Evolutionary conservation across 2,113 vertebrate species (phyloP).

Genomic region (Cyanoliseus patagonus): DNA sequence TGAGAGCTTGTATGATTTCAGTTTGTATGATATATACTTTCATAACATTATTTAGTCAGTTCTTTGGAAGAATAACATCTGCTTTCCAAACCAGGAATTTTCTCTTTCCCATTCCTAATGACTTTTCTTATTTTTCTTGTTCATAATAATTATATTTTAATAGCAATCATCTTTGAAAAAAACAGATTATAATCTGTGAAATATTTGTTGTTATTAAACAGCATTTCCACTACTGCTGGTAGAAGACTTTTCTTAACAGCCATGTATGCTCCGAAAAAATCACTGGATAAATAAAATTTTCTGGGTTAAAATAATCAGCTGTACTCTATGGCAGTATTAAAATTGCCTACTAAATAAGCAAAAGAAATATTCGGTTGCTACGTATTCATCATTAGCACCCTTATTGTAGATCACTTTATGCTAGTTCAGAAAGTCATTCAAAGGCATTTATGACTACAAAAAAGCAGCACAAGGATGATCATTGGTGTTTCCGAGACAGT

Average conservation of each 20-base stretch:
- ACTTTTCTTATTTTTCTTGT: background rate
- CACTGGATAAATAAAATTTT: background rate
- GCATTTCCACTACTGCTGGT: background rate
- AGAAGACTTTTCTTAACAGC: background rate
- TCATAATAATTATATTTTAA: background rate
- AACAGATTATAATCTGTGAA: background rate
- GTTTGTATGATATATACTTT: background rate
- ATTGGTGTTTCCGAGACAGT: background rate
- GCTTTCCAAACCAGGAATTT: background rate
- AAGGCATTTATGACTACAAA: background rate
- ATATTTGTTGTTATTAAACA: background rate
- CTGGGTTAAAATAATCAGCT: background rate
- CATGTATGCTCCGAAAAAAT: background rate
- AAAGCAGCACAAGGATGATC: background rate
- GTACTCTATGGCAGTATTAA: background rate
- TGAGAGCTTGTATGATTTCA: background rate
- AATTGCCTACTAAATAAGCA: background rate
- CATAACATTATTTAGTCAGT: background rate
- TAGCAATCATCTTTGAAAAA: background rate
- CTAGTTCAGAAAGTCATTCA: background rate
- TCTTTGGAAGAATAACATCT: background rate
- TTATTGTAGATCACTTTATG: background rate
- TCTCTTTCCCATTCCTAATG: background rate
- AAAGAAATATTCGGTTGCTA: background rate
- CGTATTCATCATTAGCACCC: background rate